Percentiles rank a stretch among this genome's conserved stretches.
phyloP scores from a whole-genome alignment of 2,113 vertebrate species.

The Larimichthys polyactis region DNA sequence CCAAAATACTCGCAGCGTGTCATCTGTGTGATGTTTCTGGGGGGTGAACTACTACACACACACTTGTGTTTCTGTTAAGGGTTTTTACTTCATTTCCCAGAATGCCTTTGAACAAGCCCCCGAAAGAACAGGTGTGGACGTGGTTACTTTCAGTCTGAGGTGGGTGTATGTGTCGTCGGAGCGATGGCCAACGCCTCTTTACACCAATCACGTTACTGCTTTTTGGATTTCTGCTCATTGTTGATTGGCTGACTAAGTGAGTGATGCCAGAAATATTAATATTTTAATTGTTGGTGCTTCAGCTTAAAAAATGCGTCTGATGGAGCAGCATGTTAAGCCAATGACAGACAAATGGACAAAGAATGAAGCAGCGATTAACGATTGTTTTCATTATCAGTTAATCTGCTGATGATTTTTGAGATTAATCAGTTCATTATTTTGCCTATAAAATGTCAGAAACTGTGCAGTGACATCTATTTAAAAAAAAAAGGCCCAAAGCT shows the following conservation, averaged over 20 bases:
- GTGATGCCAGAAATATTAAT: background rate
- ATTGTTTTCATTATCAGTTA: background rate
- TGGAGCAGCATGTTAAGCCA: background rate
- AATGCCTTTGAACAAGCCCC: background rate
- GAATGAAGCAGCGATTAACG: too few relatives aligned
- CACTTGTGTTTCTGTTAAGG: background rate
- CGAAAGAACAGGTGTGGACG: conserved; percentile 13
- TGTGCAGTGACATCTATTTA: background rate
- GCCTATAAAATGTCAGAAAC: background rate
- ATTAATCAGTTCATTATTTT: background rate
- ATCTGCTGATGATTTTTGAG: background rate
- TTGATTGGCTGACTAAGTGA: background rate
- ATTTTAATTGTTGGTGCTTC: background rate
- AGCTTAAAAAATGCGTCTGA: background rate
- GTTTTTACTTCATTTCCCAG: conserved; percentile 26
- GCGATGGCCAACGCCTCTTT: background rate
- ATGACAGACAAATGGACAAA: background rate
- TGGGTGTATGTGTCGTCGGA: background rate
- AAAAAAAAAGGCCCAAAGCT: background rate
- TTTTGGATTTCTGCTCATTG: background rate
- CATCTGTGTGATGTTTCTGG: background rate
- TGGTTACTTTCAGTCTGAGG: background rate
- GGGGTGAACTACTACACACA: background rate
- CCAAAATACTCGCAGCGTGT: background rate
- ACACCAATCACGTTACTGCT: background rate